Evolutionary conservation across 2,113 vertebrate species (phyloP).

Genomic region (Ophthalmolycus amberensis): DNA sequence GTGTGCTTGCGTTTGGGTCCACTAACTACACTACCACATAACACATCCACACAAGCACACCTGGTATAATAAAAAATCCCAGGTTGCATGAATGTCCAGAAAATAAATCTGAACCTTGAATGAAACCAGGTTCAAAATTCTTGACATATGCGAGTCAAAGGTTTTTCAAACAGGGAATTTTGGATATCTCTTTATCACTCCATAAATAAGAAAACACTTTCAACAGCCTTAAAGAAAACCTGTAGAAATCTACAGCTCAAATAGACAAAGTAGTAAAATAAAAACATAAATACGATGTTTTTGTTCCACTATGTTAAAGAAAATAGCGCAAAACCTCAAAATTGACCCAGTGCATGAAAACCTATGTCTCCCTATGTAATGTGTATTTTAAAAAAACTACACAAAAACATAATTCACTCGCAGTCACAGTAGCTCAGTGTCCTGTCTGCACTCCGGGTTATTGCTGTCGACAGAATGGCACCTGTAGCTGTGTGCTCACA

Average conservation of each 20-base stretch:
- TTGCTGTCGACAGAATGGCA: constrained; percentile 38
- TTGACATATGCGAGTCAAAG: too few relatives aligned
- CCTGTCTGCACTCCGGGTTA: constrained; percentile 34
- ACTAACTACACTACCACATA: too few relatives aligned
- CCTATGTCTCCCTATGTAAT: background rate
- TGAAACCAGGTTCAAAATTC: too few relatives aligned
- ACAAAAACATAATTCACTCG: background rate
- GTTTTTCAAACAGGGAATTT: too few relatives aligned
- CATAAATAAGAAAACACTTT: too few relatives aligned
- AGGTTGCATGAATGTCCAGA: too few relatives aligned
- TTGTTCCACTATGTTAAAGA: background rate
- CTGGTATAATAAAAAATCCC: background rate
- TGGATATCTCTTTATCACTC: too few relatives aligned
- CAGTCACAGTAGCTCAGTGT: constrained; percentile 20
- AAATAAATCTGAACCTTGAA: too few relatives aligned
- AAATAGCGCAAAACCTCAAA: background rate
- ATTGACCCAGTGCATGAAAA: background rate
- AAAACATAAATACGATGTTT: background rate
- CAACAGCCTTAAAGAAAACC: too few relatives aligned
- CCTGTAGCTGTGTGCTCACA: constrained; percentile 40
- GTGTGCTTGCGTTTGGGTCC: too few relatives aligned
- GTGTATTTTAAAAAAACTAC: background rate
- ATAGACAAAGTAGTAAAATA: background rate
- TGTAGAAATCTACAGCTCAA: background rate
- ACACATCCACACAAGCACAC: too few relatives aligned